Conservation (phyloP, 2,797 vertebrate species). For the Bradypodion ventrale region DNA sequence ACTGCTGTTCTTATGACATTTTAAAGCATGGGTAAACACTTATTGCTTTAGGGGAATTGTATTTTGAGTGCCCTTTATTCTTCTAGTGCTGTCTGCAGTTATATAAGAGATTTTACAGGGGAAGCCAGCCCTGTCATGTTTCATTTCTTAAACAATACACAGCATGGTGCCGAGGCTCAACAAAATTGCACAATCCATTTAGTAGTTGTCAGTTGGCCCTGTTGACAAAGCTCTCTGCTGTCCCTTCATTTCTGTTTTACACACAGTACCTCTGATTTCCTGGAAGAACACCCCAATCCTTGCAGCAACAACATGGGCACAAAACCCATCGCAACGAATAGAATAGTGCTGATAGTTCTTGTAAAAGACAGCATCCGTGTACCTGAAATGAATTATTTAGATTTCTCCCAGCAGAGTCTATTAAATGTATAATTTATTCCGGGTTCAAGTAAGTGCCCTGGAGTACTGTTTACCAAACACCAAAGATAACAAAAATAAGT, state of each 20-base stretch:
- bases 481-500: neutral
- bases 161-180: constrained; percentile 32
- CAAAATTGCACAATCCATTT: constrained; percentile 35
- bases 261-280: constrained; percentile 51
- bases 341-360: neutral
- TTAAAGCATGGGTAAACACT: neutral
- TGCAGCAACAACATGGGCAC: constrained; percentile 7
- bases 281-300: constrained; percentile 31
- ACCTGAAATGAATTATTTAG: neutral
- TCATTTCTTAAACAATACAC: constrained; percentile 34
- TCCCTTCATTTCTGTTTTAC: constrained; percentile 16
- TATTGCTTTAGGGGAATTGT: constrained; percentile 28
- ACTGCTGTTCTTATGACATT: constrained; percentile 38
- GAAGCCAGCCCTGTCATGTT: constrained; percentile 34
- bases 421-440: constrained; percentile 56
- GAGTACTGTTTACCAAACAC: constrained; percentile 35
- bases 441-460: constrained; percentile 9
- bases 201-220: constrained; percentile 19
- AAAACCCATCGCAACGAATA: neutral
- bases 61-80: constrained; percentile 23
- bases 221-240: neutral
- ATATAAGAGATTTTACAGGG: rapidly evolving
- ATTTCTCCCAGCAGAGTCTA: constrained; percentile 27
- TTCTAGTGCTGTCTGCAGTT: neutral
- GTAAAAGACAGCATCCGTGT: neutral